Base-by-base conservation (phyloP, 2,113 vertebrate genomes). In the Bagarius yarrelli region DNA sequence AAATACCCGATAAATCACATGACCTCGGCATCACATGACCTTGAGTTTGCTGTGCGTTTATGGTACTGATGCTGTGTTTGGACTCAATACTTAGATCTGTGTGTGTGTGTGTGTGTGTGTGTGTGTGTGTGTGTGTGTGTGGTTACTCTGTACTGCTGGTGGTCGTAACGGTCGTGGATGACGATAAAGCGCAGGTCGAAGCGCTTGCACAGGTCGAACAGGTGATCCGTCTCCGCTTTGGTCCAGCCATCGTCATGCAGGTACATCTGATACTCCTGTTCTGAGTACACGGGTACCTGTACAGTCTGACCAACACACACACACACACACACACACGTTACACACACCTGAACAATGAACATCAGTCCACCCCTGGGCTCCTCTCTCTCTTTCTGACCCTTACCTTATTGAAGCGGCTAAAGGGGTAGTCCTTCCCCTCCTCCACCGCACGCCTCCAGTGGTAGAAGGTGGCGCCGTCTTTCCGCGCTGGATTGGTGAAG, bases 341-440 rank as follows among this genome's bases (percentile, higher is more conserved):
- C 53, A 55, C 53, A 55, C 53, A 55, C 60, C 60, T 66, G 18
- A n/a, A 23, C 1, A 11, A 14, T n/a, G 23, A 1, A 64, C 36
- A 70, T 25, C n/a, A n/a, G 44, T 21, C 25, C 14, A 40, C 21
- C 47, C 15, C 63, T 34, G 0, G 11, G 30, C 11, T 27, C 25
- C 25, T 30, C 67, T 57, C 18, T 8, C 30, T 53, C 11, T 4
- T 12, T 50, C n/a, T 13, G 1, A 25, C 70, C 69, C 87, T 87
- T 90, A 98, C 98, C 93, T 99, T 99, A 88, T 98, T 98, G 87
- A 99, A 99, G 80, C 97, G 95, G 85, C 97, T 96, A 67, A 99
- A 99, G 11, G 98, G 98, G 83, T 99, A 99, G 86, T 99, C 97
- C 88, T 99, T 99, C 83, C 97, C 97, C 85, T 99, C 97, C 79